A percentile compares a stretch with the other conserved stretches of the same genome.
These are phyloP conservation scores for Clarias gariepinus DNA, from an alignment of 2,113 vertebrate species.

Conservation along the genomic window DNA sequence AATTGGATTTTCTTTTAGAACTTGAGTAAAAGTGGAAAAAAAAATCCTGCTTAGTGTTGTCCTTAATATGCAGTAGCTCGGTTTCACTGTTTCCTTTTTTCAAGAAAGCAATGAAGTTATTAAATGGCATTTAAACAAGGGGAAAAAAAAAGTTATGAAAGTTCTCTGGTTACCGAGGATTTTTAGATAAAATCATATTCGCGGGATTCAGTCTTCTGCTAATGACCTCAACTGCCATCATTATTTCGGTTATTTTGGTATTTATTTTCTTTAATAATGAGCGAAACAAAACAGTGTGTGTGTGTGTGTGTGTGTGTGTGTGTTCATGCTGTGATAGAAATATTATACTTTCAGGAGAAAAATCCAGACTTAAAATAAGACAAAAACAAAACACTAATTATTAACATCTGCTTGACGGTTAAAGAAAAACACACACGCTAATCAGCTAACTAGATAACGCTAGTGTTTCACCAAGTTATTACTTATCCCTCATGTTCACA, in stretches of 20 bases:
- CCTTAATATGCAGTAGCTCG: neutral
- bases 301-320: neutral
- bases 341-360: neutral
- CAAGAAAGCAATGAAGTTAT: neutral
- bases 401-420: neutral
- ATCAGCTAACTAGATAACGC: neutral
- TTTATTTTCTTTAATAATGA: neutral
- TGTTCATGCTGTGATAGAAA: too few species aligned
- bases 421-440: neutral
- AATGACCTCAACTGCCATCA: neutral
- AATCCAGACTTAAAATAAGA: neutral
- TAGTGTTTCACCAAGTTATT: neutral
- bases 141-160: neutral
- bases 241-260: neutral
- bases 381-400: neutral
- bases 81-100: neutral
- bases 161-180: neutral
- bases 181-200: neutral
- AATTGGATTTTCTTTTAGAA: constrained; percentile 74
- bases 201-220: neutral
- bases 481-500: neutral
- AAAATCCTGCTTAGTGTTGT: constrained; percentile 29
- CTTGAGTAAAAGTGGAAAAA: constrained; percentile 56
- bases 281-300: neutral
- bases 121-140: neutral